Conservation (phyloP, 2,113 vertebrate genomes). For the Oryzias celebensis region DNA sequence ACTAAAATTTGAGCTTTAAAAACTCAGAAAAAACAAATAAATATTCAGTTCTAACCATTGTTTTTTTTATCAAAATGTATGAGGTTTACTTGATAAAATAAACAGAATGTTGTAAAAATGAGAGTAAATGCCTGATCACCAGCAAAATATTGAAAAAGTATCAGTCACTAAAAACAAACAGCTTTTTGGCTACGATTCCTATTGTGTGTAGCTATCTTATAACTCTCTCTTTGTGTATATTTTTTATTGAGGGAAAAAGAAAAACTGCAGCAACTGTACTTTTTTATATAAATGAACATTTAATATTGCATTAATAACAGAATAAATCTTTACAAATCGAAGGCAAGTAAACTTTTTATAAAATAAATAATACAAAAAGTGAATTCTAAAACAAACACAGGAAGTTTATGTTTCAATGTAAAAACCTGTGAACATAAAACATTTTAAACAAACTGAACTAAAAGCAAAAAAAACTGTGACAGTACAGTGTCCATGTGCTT, state of each 20-base stretch:
- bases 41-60: too few relatives aligned
- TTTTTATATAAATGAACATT: conserved; percentile 44
- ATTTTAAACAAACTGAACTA: neutral
- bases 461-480: neutral
- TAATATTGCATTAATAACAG: conserved; percentile 50
- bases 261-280: neutral
- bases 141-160: too few relatives aligned
- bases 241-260: neutral
- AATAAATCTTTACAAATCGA: conserved; percentile 38
- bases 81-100: too few relatives aligned
- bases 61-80: too few relatives aligned
- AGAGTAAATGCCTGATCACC: too few relatives aligned
- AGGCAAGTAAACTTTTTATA: conserved; percentile 45
- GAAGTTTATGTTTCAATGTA: conserved; percentile 1
- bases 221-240: neutral
- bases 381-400: conserved; percentile 9
- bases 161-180: neutral
- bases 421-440: conserved; percentile 20
- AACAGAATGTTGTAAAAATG: too few relatives aligned
- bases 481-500: neutral
- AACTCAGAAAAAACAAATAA: too few relatives aligned
- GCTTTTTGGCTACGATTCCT: neutral
- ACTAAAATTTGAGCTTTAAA: too few relatives aligned
- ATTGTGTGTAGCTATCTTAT: neutral
- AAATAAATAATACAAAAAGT: conserved; percentile 62